phyloP scores from a whole-genome alignment of 92 coral and sea anemone species.

The Umimayanthus chanpuru region DNA sequence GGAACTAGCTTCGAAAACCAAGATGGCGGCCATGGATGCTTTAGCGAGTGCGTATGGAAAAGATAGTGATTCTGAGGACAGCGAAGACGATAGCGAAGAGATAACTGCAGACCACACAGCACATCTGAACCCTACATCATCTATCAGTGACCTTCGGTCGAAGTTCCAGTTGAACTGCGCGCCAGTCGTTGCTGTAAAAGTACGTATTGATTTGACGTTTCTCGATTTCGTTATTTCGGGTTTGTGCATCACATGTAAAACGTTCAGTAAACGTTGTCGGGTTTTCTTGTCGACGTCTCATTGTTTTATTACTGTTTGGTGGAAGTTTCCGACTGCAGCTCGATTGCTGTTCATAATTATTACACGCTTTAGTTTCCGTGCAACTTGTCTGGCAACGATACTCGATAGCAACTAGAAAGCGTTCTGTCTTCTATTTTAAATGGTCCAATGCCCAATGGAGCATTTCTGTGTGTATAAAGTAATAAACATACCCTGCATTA shows the following conservation, averaged over 20 bases:
- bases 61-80: slow-evolving; percentile 82
- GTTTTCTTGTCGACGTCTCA: background rate
- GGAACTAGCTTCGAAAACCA: slow-evolving; percentile 48
- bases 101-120: slow-evolving; percentile 79
- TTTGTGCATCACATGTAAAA: background rate
- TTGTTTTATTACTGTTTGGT: background rate
- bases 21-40: slow-evolving; percentile 92
- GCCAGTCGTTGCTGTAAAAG: slow-evolving; percentile 90
- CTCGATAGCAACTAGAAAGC: no score
- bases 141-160: slow-evolving; percentile 77
- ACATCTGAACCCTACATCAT: slow-evolving; percentile 69
- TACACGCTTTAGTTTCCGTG: no score
- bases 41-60: slow-evolving; percentile 71
- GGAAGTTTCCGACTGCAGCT: no score
- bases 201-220: slow-evolving; percentile 24
- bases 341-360: no score
- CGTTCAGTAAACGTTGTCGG: background rate
- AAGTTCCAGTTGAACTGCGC: slow-evolving; percentile 83
- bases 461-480: no score
- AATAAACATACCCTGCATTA: no score
- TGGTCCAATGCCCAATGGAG: no score
- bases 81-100: slow-evolving; percentile 61
- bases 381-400: no score
- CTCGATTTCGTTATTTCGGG: background rate
- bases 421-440: no score